These are phyloP conservation scores for Portevinia maculata DNA, from an alignment of 2,888 invertebrate genomes.

Conservation along the genomic window DNA sequence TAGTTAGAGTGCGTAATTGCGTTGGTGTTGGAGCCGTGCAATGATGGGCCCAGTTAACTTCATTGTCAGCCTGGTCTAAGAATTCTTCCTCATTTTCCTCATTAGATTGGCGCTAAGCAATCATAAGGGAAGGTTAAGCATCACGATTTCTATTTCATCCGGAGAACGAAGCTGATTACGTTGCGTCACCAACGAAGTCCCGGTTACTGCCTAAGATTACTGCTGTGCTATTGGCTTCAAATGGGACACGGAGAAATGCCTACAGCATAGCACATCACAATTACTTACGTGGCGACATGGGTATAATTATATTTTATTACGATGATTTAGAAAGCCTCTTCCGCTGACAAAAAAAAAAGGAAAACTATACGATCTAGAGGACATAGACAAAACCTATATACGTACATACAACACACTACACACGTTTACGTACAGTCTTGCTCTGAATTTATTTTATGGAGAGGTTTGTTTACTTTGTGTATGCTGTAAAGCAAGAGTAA, in stretches of 20 bases:
- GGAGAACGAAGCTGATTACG: slow-evolving; percentile 45
- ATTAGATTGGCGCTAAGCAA: slow-evolving; percentile 55
- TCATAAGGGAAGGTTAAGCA: slow-evolving; percentile 61
- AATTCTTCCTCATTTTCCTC: slow-evolving; percentile 57
- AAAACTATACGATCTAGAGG: slow-evolving; percentile 33
- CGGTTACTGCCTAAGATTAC: slow-evolving; percentile 32
- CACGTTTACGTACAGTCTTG: too few relatives aligned
- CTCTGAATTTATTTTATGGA: too few relatives aligned
- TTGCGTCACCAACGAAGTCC: slow-evolving; percentile 36
- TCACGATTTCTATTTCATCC: slow-evolving; percentile 65
- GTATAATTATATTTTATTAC: slow-evolving; percentile 71
- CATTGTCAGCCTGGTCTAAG: slow-evolving; percentile 20
- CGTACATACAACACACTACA: not conserved
- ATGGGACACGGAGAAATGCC: slow-evolving; percentile 33
- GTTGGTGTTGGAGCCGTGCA: slow-evolving; percentile 60
- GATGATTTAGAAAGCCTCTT: slow-evolving; percentile 64
- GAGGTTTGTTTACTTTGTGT: not conserved
- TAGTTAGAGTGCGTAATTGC: slow-evolving; percentile 59
- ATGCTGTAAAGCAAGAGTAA: not conserved
- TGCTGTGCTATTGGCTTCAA: slow-evolving; percentile 56
- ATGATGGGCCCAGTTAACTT: slow-evolving; percentile 24
- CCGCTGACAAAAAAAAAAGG: slow-evolving; percentile 34
- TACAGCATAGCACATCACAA: slow-evolving; percentile 46
- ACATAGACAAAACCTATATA: too few relatives aligned
- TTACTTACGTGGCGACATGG: slow-evolving; percentile 70